These are phyloP conservation scores for Sarcophaga bullata DNA, from an alignment of 1,140 invertebrate species.

Conservation along the genomic window DNA sequence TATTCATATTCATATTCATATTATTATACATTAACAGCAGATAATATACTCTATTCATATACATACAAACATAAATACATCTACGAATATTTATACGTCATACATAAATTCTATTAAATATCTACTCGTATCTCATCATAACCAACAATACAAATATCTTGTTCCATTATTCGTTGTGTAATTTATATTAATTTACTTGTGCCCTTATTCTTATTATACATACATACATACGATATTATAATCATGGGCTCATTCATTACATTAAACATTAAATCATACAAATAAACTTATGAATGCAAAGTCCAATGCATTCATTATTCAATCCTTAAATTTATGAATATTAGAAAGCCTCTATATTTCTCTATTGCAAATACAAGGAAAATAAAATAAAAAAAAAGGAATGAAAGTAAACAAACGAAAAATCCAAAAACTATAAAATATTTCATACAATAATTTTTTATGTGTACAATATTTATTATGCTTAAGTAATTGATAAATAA, in stretches of 20 bases:
- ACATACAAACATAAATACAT: no score
- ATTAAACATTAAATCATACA: background rate
- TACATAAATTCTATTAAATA: slow-evolving; percentile 10
- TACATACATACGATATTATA: background rate
- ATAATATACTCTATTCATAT: background rate
- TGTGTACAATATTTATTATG: slow-evolving; percentile 30
- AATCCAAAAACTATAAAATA: background rate
- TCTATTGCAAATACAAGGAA: no score
- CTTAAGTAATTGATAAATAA: slow-evolving; percentile 36
- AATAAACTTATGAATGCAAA: background rate
- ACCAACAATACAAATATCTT: background rate
- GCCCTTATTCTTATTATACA: background rate
- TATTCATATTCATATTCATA: slow-evolving; percentile 20
- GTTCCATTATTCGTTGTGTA: background rate
- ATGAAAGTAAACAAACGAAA: no score
- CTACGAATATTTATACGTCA: background rate
- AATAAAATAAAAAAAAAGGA: no score
- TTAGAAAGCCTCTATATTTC: no score
- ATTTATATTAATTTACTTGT: no score
- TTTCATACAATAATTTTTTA: slow-evolving; percentile 34
- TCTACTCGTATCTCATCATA: background rate
- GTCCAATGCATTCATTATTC: background rate
- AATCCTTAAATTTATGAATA: no score
- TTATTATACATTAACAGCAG: slow-evolving; percentile 21
- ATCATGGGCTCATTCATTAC: background rate